phyloP scores from a whole-genome alignment of 2,113 vertebrate species.

The Thunnus maccoyii region DNA sequence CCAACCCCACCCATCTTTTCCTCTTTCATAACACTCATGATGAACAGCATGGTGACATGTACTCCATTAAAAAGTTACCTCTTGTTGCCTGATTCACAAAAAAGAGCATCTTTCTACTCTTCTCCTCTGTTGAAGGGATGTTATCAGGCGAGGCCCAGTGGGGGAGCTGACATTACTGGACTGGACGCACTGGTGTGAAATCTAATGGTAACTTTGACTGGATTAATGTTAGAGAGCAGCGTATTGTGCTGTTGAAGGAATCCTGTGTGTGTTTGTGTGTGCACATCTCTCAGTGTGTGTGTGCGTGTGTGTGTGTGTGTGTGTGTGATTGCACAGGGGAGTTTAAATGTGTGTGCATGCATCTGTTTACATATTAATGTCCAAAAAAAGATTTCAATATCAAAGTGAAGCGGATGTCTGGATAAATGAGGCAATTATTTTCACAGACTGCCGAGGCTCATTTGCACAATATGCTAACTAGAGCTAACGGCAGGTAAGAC shows the following conservation, averaged over 20 bases:
- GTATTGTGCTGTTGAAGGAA: not conserved
- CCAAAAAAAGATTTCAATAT: conserved; percentile 53
- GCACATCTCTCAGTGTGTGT: no score
- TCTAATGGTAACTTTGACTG: conserved; percentile 5
- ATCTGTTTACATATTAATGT: conserved; percentile 60
- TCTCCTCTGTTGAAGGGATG: not conserved
- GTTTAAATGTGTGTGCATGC: conserved; percentile 9
- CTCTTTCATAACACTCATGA: not conserved
- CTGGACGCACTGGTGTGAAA: conserved; percentile 10
- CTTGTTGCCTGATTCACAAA: not conserved
- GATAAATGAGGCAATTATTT: conserved; percentile 67
- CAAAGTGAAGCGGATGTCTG: conserved; percentile 55
- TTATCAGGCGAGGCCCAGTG: not conserved
- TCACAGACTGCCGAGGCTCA: conserved; percentile 49
- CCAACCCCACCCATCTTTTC: not conserved
- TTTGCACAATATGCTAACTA: conserved; percentile 65
- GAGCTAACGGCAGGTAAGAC: conserved; percentile 50
- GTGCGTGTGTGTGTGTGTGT: not conserved
- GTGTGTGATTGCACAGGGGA: conserved; percentile 2
- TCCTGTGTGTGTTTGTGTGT: not conserved
- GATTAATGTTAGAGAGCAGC: not conserved
- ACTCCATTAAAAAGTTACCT: conserved; percentile 9
- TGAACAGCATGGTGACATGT: not conserved
- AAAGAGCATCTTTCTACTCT: not conserved
- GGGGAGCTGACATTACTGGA: conserved; percentile 4